Conservation (phyloP, 2,797 vertebrate genomes). For the Menidia menidia region DNA sequence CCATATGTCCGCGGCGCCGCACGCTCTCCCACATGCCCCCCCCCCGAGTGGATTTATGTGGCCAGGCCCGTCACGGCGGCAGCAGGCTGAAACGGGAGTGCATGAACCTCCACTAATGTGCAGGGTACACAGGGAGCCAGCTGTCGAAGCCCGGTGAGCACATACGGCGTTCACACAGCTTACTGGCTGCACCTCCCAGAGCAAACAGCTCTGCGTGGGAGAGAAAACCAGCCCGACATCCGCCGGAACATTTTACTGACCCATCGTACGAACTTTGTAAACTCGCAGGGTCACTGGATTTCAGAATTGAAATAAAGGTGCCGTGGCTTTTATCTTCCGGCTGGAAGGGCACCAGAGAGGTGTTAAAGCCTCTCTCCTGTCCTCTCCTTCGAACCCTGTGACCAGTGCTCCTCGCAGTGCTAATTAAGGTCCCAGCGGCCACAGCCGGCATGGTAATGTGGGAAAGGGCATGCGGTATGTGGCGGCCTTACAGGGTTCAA, state of each 20-base stretch:
- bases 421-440: constrained; percentile 14
- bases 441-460: constrained; percentile 7
- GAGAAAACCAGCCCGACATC: not conserved
- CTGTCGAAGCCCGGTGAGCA: constrained; percentile 38
- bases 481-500: constrained; percentile 27
- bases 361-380: not conserved
- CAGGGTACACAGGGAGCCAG: constrained; percentile 48
- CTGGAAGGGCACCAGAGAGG: not conserved
- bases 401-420: not conserved
- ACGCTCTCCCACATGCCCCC: not conserved
- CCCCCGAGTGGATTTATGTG: too few relatives aligned
- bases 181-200: constrained; percentile 19
- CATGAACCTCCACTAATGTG: constrained; percentile 50
- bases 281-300: not conserved
- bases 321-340: too few relatives aligned
- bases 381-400: not conserved
- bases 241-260: not conserved
- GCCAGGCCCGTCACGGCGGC: not conserved
- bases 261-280: not conserved
- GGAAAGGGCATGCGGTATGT: constrained; percentile 15
- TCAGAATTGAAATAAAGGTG: not conserved
- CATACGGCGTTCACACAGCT: constrained; percentile 13
- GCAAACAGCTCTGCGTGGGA: constrained; percentile 31
- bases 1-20: not conserved
- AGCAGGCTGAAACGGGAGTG: constrained; percentile 1